Evolutionary conservation across 2,113 vertebrate species (phyloP).

Genomic region (Spea bombifrons): DNA sequence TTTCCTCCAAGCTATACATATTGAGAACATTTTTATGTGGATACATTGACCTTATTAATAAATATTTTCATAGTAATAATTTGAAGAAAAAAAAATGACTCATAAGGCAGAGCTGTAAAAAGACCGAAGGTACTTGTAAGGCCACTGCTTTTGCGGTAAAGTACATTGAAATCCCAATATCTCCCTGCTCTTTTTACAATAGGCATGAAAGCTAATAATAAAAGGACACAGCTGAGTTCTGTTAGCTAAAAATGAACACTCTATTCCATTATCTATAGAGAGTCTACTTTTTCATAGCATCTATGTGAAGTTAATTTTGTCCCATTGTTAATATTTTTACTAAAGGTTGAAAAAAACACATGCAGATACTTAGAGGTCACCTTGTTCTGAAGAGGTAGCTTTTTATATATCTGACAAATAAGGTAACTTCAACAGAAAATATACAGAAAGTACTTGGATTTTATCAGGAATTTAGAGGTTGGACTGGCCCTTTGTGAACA

Average conservation of each 20-base stretch:
- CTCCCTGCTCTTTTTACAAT: not conserved
- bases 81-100: not conserved
- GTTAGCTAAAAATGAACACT: not conserved
- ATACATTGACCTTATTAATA: not conserved
- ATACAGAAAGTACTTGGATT: too few species aligned
- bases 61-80: not conserved
- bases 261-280: not conserved
- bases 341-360: not conserved
- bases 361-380: too few species aligned
- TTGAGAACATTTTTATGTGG: too few species aligned
- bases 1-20: too few species aligned
- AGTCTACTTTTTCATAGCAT: not conserved
- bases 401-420: too few species aligned
- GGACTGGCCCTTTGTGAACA: too few species aligned
- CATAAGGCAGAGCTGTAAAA: not conserved
- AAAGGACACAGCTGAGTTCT: not conserved
- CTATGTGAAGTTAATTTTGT: not conserved
- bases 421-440: too few species aligned
- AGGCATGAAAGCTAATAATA: not conserved
- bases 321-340: not conserved
- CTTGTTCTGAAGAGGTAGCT: too few species aligned
- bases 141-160: not conserved
- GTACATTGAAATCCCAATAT: not conserved
- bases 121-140: not conserved
- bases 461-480: too few species aligned